Base-by-base conservation (phyloP, 2,113 vertebrate genomes). In the Heterotis niloticus region DNA sequence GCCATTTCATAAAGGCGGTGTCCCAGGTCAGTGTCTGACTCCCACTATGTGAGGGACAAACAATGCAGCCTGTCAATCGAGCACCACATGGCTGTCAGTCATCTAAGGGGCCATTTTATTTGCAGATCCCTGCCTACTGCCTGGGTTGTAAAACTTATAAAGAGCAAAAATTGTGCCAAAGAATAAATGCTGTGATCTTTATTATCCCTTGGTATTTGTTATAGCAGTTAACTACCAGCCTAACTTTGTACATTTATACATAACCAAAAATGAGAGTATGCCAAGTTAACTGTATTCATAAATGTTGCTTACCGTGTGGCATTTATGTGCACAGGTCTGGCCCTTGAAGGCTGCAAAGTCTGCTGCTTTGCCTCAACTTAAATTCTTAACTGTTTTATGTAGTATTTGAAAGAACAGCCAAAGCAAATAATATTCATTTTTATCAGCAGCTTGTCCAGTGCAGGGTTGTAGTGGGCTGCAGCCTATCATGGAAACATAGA, bases 51-150 rank as follows among this genome's bases (percentile, higher is more conserved):
- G 59, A 65, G 66, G 81, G 65, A 20, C 75, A 44, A 78, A 88
- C 90, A 90, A 90, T 87, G 83, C 81, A 4, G 5, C 34, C 89
- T 88, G 90, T 92, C 90, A 65, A 64, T 92, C 90, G 91, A 79
- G 79, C 65, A 13, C 84, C 79, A 85, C 88, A 84, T 82, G 88
- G 68, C 85, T 82, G 90, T 91, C 91, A 92, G 86, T 92, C 78
- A 79, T 10, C 62, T 13, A 9, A n/a, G 7, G 23, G 26, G 11
- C 77, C 67, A 74, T 80, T 66, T 71, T 12, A 56, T 26, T 54
- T n/a, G 5, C 64, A 65, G 56, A 66, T 29, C 78, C 23, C 78
- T 52, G 62, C 66, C 68, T 34, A 28, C 76, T 16, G 28, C 23
- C 56, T 66, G 23, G 64, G 10, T 24, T 66, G 60, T 51, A 18